phyloP scores from a whole-genome alignment of 2,888 invertebrate genomes.

The Ametastegia equiseti region DNA sequence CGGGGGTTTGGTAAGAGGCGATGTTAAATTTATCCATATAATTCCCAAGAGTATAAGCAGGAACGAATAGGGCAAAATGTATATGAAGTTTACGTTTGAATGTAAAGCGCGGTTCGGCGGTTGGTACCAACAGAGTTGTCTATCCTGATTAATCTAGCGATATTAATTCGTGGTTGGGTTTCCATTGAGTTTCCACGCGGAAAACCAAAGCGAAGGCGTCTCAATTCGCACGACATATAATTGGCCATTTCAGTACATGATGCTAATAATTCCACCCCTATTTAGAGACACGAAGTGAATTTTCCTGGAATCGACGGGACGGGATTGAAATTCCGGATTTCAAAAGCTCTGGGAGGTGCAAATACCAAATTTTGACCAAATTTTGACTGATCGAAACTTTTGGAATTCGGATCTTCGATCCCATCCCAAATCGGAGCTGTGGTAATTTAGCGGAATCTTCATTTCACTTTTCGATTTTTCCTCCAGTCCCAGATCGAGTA shows the following conservation, averaged over 20 bases:
- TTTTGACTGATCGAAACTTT: no score
- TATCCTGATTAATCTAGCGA: slow-evolving; percentile 13
- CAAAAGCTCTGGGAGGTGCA: no score
- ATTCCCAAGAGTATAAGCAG: background rate
- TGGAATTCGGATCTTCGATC: no score
- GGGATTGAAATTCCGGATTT: background rate
- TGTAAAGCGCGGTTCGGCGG: background rate
- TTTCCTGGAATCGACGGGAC: background rate
- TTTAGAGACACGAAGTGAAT: no score
- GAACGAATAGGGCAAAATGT: background rate
- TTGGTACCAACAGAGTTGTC: slow-evolving; percentile 9
- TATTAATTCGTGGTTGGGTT: slow-evolving; percentile 15
- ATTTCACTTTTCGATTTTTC: no score
- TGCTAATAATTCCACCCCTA: background rate
- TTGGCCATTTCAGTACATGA: background rate
- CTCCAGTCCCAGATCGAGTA: no score
- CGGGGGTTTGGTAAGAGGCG: no score
- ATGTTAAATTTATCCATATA: no score
- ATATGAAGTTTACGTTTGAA: background rate
- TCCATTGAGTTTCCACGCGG: background rate
- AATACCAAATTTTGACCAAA: no score
- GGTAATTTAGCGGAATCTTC: no score
- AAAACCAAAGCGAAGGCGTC: slow-evolving; percentile 13
- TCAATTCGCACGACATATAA: background rate
- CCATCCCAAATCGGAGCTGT: no score